Evolutionary conservation across 2,888 invertebrate genomes (phyloP).

Genomic region (Oxyscelio sp.): DNA sequence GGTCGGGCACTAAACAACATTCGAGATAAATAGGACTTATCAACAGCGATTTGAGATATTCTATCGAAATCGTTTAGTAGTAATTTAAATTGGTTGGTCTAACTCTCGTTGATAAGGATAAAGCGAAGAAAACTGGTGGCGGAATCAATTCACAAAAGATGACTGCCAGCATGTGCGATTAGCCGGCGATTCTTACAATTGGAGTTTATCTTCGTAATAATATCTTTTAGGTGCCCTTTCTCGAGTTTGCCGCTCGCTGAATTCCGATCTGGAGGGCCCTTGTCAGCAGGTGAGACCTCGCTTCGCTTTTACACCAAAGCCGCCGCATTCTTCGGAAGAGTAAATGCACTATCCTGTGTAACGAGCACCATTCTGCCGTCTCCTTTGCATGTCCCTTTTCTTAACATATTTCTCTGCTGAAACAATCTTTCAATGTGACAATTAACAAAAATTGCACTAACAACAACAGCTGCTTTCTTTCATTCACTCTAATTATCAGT

Average conservation of each 20-base stretch:
- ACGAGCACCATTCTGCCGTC: slow-evolving; percentile 58
- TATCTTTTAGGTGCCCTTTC: slow-evolving; percentile 75
- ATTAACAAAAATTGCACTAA: slow-evolving; percentile 7
- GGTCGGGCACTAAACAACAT: too few relatives aligned
- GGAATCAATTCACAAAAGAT: slow-evolving; percentile 50
- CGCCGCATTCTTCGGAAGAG: slow-evolving; percentile 79
- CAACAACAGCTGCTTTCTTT: too few relatives aligned
- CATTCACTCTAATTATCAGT: too few relatives aligned
- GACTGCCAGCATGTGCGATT: slow-evolving; percentile 75
- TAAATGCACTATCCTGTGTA: slow-evolving; percentile 79
- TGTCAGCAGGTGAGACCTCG: slow-evolving; percentile 80
- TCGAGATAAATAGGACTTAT: too few relatives aligned
- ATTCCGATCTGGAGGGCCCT: slow-evolving; percentile 52
- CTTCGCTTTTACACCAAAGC: slow-evolving; percentile 77
- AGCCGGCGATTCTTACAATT: slow-evolving; percentile 80
- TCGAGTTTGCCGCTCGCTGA: slow-evolving; percentile 39
- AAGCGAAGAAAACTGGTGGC: slow-evolving; percentile 21
- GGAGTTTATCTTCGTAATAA: slow-evolving; percentile 84
- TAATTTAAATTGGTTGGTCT: slow-evolving; percentile 15
- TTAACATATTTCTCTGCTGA: slow-evolving; percentile 16
- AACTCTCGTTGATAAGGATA: slow-evolving; percentile 20
- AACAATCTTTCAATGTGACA: slow-evolving; percentile 6
- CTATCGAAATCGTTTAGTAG: slow-evolving; percentile 23
- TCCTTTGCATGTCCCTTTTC: slow-evolving; percentile 16
- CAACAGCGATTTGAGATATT: too few relatives aligned